phyloP scores from a whole-genome alignment of 92 coral and sea anemone species.

The Siderastrea siderea region DNA sequence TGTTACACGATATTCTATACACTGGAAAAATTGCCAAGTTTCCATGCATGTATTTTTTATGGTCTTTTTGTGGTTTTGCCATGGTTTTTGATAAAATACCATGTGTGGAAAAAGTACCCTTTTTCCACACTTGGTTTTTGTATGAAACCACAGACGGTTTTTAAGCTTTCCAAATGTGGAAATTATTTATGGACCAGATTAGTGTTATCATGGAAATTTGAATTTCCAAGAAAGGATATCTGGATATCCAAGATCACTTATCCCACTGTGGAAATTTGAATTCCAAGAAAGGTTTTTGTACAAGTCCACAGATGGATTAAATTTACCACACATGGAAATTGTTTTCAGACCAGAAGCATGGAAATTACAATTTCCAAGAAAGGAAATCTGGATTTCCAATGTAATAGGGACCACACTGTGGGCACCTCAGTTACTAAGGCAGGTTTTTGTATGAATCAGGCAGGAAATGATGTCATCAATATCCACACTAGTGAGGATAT shows the following conservation, averaged over 20 bases:
- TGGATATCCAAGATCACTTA: background rate
- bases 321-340: no score
- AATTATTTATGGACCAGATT: background rate
- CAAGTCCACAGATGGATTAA: no score
- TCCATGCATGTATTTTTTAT: constrained; percentile 48
- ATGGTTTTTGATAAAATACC: constrained; percentile 37
- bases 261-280: no score
- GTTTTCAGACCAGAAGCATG: no score
- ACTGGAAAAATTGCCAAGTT: constrained; percentile 49
- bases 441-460: background rate
- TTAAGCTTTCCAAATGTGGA: constrained; percentile 37
- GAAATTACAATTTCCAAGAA: no score
- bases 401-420: background rate
- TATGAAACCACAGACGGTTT: constrained; percentile 36
- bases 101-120: constrained; percentile 50
- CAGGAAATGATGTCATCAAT: no score
- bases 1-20: no score
- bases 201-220: background rate
- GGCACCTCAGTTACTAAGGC: background rate
- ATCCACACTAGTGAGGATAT: no score
- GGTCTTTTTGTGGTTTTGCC: constrained; percentile 53
- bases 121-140: constrained; percentile 46
- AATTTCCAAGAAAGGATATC: background rate
- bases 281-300: no score
- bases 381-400: background rate